Evolutionary conservation across 2,113 vertebrate genomes (phyloP).

Genomic region (Suricata suricatta): DNA sequence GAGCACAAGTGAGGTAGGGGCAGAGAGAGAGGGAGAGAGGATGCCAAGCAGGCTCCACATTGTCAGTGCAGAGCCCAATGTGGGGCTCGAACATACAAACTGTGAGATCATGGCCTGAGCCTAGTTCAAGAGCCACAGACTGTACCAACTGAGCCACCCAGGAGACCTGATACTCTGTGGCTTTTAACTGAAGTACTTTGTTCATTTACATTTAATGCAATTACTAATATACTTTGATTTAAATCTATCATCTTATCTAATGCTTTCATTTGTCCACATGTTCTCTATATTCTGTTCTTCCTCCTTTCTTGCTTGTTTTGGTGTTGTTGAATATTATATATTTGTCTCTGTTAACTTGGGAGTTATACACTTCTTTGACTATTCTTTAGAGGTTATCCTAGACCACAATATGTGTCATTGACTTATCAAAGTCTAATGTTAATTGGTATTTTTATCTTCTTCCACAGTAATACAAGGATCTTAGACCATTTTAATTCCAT

Average conservation of each 20-base stretch:
- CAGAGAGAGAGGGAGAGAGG: too few species aligned
- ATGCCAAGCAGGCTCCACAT: too few species aligned
- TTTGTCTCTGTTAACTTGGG: not conserved
- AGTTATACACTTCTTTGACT: not conserved
- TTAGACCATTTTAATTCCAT: not conserved
- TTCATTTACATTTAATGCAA: conserved; percentile 25
- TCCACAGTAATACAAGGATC: not conserved
- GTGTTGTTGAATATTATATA: not conserved
- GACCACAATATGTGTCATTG: not conserved
- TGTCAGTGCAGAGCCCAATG: too few species aligned
- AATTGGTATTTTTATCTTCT: conserved; percentile 7
- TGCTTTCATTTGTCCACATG: not conserved
- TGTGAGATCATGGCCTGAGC: too few species aligned
- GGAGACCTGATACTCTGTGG: not conserved
- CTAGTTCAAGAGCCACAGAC: too few species aligned
- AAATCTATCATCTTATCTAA: not conserved
- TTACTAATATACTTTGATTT: not conserved
- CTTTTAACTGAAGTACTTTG: conserved; percentile 15
- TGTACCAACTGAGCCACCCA: too few species aligned
- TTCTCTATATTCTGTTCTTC: not conserved
- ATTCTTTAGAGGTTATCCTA: not conserved
- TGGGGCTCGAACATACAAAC: too few species aligned
- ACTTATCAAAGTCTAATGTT: not conserved
- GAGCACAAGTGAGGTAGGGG: too few species aligned
- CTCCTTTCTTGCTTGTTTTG: not conserved